These are phyloP conservation scores for Epistrophella euchroma DNA, from an alignment of 2,888 invertebrate genomes.

Conservation along the genomic window DNA sequence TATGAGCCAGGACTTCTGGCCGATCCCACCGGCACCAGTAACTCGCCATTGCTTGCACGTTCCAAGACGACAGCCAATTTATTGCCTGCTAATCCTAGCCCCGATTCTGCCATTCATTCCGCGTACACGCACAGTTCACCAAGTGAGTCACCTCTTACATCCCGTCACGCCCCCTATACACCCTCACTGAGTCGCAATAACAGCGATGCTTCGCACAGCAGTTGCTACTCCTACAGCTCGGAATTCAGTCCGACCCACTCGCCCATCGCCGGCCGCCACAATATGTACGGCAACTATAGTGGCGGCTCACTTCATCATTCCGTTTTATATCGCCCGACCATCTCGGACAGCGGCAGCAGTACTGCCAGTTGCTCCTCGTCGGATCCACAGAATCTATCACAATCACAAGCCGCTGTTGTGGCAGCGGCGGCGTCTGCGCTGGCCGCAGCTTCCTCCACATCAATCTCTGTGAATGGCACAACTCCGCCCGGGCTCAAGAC, in stretches of 20 bases:
- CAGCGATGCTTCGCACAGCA: constrained; percentile 95
- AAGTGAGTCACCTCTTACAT: constrained; percentile 93
- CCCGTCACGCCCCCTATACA: constrained; percentile 91
- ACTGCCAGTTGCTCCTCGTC: constrained; percentile 70
- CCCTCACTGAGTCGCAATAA: constrained; percentile 95
- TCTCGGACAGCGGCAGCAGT: constrained; percentile 77
- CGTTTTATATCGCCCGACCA: constrained; percentile 85
- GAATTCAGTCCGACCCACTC: constrained; percentile 94
- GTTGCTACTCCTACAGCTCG: constrained; percentile 94
- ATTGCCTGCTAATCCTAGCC: constrained; percentile 92
- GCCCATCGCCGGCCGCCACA: constrained; percentile 90
- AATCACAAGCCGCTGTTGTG: constrained; percentile 80
- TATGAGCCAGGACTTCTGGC: constrained; percentile 80
- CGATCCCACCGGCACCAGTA: constrained; percentile 79
- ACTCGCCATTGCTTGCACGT: constrained; percentile 88
- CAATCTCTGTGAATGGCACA: constrained; percentile 63
- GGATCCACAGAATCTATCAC: constrained; percentile 75
- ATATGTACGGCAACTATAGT: constrained; percentile 81
- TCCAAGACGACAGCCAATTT: constrained; percentile 86
- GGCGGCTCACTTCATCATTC: constrained; percentile 84
- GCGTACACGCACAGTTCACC: constrained; percentile 93
- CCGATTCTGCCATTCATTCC: constrained; percentile 95
- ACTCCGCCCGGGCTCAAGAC: constrained; percentile 76
- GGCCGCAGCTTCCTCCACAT: constrained; percentile 71
- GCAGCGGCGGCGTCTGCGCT: constrained; percentile 72